Percentiles rank a stretch among this genome's conserved stretches.
phyloP scores from a whole-genome alignment of 2,797 vertebrate species.

The Spheniscus humboldti region DNA sequence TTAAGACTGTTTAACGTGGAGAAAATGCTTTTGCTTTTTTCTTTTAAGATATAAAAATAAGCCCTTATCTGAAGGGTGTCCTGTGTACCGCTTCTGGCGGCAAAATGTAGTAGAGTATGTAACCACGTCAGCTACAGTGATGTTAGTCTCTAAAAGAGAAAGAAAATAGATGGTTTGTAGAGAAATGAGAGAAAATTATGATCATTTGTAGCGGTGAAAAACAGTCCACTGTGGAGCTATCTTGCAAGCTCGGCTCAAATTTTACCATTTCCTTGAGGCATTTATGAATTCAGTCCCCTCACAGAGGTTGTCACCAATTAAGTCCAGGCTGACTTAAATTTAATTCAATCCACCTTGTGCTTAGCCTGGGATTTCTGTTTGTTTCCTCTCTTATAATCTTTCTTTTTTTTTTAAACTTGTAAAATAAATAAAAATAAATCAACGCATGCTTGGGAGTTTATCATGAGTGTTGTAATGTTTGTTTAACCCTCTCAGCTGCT shows the following conservation, averaged over 20 bases:
- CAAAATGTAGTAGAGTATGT: fast-evolving
- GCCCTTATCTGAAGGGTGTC: background rate
- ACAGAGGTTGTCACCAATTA: background rate
- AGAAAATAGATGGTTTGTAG: background rate
- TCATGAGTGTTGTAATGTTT: background rate
- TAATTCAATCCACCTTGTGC: background rate
- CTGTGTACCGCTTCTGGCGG: background rate
- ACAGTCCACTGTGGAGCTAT: background rate
- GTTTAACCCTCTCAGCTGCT: background rate
- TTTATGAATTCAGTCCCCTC: background rate
- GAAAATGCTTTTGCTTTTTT: background rate
- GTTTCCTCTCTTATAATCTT: background rate
- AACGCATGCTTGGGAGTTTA: background rate
- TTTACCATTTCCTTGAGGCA: background rate
- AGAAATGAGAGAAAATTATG: background rate
- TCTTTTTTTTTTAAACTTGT: background rate
- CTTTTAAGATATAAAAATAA: background rate
- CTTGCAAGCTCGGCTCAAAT: background rate
- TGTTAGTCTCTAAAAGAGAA: background rate
- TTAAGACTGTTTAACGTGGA: background rate
- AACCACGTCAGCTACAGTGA: background rate
- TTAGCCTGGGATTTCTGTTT: background rate
- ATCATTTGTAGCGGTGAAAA: background rate
- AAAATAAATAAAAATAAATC: background rate
- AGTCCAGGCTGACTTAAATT: background rate